phyloP scores from a whole-genome alignment of 1,140 invertebrate genomes.

The Thaumatotibia leucotreta region DNA sequence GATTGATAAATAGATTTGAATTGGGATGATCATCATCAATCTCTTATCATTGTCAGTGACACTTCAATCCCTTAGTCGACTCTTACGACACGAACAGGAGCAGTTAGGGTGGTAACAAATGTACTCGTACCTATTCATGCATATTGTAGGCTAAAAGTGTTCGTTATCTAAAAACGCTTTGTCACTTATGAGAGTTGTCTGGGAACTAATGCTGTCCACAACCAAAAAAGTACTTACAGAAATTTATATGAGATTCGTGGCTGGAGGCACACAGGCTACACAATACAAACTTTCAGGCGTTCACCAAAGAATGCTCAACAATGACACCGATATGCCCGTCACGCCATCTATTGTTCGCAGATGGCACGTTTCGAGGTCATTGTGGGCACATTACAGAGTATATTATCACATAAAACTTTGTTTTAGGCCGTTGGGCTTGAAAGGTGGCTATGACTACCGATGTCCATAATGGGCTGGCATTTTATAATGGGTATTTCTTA shows the following conservation, averaged over 20 bases:
- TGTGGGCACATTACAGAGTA: neutral
- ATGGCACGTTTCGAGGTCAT: neutral
- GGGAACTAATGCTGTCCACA: neutral
- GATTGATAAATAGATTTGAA: too few species aligned
- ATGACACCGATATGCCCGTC: neutral
- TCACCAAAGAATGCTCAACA: conserved; percentile 1
- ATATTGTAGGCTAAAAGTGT: too few species aligned
- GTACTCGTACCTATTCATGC: too few species aligned
- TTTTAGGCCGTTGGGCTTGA: neutral
- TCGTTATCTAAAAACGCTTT: too few species aligned
- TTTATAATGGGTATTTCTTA: too few species aligned
- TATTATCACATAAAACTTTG: neutral
- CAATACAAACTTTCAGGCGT: neutral
- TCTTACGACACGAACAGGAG: too few species aligned
- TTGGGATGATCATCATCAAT: too few species aligned
- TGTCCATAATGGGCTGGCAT: too few species aligned
- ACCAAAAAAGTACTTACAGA: neutral
- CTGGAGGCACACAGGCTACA: neutral
- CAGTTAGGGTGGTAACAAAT: too few species aligned
- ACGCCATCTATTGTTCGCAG: conserved; percentile 6
- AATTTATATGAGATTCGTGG: neutral
- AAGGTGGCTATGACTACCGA: neutral
- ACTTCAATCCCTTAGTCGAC: too few species aligned
- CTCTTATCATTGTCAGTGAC: too few species aligned
- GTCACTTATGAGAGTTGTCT: neutral